Base-by-base conservation (phyloP, 2,113 vertebrate species). In the Oncorhynchus keta region DNA sequence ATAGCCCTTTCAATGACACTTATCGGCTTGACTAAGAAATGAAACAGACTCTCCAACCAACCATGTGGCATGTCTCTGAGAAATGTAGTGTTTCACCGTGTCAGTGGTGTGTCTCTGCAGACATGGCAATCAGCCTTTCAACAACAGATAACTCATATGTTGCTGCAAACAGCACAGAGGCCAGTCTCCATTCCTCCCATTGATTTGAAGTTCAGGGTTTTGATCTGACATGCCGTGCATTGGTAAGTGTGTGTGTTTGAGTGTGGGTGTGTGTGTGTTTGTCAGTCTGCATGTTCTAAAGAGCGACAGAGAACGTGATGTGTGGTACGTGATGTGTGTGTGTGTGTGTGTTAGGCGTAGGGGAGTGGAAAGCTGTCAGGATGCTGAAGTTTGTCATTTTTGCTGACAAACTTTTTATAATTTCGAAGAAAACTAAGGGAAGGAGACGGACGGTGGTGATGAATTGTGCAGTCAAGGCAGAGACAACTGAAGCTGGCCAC, bases 181-280 rank as follows among this genome's bases (percentile, higher is more conserved):
- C 71, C 18, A 57, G 74, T 79, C 79, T 76, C 57, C 81, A 65
- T 75, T 68, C n/a, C 82, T 76, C 39, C 77, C 61, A 88, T 83
- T 82, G 82, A 90, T 89, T 81, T 48, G 59, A 3, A 82, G 71
- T 59, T n/a, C 26, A 45, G 71, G 74, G 73, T 79, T 75, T 74
- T 76, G 61, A 75, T 84, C 30, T 18, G 77, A 76, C 57, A 62
- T 22, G 20, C 59, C 1, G 16, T 62, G n/a, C 59, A 22, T 22
- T 55, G 51, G 39, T 57, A 20, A 5, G 55, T 20, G 55, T 57
- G 16, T 57, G 55, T 57, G 59, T 62, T 20, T 62, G 57, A 6
- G 16, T 61, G n/a, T 61, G 59, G 4, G 59, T 20, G 16, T 61
- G 59, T 14, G 59, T 61, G 49, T 55, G 49, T 13, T 61, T 61